A percentile compares a stretch with the other conserved stretches of the same genome.
phyloP scores from a whole-genome alignment of 2,888 invertebrate genomes.

The Xanthia togata region DNA sequence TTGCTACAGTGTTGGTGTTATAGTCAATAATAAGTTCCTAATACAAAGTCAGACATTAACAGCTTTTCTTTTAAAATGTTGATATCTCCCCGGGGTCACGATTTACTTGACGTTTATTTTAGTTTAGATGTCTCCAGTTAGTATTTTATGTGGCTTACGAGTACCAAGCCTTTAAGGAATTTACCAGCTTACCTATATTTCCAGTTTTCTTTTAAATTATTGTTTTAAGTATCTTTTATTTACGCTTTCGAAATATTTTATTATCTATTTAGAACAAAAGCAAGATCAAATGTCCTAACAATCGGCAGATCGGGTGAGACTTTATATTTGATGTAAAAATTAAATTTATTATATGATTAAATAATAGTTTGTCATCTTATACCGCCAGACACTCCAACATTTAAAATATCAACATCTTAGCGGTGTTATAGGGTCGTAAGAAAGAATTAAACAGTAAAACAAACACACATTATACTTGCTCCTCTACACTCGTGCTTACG shows the following conservation, averaged over 20 bases:
- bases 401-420: constrained; percentile 30
- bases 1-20: too few relatives aligned
- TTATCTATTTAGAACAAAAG: background rate
- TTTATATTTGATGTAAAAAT: too few relatives aligned
- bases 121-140: background rate
- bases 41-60: too few relatives aligned
- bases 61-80: background rate
- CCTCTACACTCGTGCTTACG: constrained; percentile 37
- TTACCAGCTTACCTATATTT: too few relatives aligned
- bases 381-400: background rate
- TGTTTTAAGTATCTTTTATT: too few relatives aligned
- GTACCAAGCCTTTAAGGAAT: background rate
- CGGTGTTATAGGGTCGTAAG: constrained; percentile 21
- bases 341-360: too few relatives aligned
- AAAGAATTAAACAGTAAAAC: constrained; percentile 55
- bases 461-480: constrained; percentile 49
- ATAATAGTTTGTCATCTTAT: too few relatives aligned
- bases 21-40: too few relatives aligned
- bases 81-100: too few relatives aligned
- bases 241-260: too few relatives aligned
- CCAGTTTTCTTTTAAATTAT: too few relatives aligned
- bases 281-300: background rate
- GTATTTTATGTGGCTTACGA: background rate
- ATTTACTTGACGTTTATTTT: too few relatives aligned
- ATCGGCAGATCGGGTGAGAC: background rate